Percentiles rank a stretch among this genome's conserved stretches.
Conservation (phyloP, 1,140 invertebrate genomes). For the Camponotus pennsylvanicus region DNA sequence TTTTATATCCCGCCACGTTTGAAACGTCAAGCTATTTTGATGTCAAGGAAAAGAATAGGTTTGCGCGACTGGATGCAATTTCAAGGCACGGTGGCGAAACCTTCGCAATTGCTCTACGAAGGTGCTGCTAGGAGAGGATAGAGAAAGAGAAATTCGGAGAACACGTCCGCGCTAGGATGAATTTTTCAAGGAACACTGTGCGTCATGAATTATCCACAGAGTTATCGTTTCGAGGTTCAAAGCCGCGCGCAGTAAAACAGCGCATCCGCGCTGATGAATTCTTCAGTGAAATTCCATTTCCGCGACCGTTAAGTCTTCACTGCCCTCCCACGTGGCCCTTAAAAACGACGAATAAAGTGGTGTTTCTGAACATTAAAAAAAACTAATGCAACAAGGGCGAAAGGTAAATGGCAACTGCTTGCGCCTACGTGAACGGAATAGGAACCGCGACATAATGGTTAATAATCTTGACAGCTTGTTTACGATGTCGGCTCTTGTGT, state of each 20-base stretch:
- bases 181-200: slow-evolving; percentile 54
- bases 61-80: slow-evolving; percentile 1
- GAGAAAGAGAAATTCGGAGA: slow-evolving; percentile 32
- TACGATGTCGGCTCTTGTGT: slow-evolving; percentile 21
- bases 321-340: slow-evolving; percentile 67
- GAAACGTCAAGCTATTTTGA: background rate
- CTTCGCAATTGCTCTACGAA: slow-evolving; percentile 32
- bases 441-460: slow-evolving; percentile 48
- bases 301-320: slow-evolving; percentile 64
- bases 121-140: slow-evolving; percentile 5
- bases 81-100: slow-evolving; percentile 7
- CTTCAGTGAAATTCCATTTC: slow-evolving; percentile 68
- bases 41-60: background rate
- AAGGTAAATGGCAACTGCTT: slow-evolving; percentile 70
- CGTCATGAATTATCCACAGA: slow-evolving; percentile 57
- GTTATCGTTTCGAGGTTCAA: slow-evolving; percentile 61
- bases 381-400: slow-evolving; percentile 66
- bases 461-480: slow-evolving; percentile 55
- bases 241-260: slow-evolving; percentile 60
- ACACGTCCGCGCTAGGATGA: slow-evolving; percentile 49
- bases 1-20: background rate
- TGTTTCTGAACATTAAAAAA: slow-evolving; percentile 68
- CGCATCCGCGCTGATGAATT: slow-evolving; percentile 68
- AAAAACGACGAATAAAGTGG: slow-evolving; percentile 67
- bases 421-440: slow-evolving; percentile 65